These are phyloP conservation scores for Hydrozoanthus gracilis DNA, from an alignment of 92 coral and sea anemone genomes.

Conservation along the genomic window DNA sequence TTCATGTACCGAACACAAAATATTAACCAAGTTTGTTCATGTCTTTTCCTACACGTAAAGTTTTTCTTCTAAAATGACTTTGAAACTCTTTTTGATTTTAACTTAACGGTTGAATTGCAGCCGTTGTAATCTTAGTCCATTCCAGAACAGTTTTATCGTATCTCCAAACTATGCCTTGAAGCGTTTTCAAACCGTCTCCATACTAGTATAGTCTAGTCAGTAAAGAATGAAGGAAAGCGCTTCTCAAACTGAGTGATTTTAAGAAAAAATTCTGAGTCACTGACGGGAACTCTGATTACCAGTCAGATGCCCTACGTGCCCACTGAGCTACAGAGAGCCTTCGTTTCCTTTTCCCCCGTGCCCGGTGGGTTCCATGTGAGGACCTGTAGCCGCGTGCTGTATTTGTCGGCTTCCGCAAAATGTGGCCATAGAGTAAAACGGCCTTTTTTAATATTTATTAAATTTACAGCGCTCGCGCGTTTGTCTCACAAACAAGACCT, in stretches of 20 bases:
- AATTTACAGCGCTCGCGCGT: background rate
- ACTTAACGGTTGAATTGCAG: background rate
- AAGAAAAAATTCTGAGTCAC: no score
- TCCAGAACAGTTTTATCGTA: background rate
- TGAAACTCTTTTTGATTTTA: background rate
- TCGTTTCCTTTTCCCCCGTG: background rate
- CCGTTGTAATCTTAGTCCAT: background rate
- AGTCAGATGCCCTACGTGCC: no score
- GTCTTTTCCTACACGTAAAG: background rate
- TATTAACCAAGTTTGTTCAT: no score
- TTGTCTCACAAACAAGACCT: background rate
- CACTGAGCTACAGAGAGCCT: background rate
- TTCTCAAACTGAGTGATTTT: no score
- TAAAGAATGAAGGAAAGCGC: background rate
- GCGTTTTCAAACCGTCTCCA: background rate
- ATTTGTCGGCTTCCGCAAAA: background rate
- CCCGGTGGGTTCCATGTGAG: background rate
- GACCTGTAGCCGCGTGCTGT: constrained; percentile 9
- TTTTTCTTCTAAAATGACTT: background rate
- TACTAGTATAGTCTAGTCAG: background rate
- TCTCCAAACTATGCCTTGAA: background rate
- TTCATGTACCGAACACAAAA: background rate
- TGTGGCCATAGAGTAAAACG: no score
- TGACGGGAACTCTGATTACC: no score
- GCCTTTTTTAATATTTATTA: no score